Percentiles rank a stretch among this genome's conserved stretches.
These are phyloP conservation scores for Palythoa grandis DNA, from an alignment of 92 coral and sea anemone genomes.

Conservation along the genomic window DNA sequence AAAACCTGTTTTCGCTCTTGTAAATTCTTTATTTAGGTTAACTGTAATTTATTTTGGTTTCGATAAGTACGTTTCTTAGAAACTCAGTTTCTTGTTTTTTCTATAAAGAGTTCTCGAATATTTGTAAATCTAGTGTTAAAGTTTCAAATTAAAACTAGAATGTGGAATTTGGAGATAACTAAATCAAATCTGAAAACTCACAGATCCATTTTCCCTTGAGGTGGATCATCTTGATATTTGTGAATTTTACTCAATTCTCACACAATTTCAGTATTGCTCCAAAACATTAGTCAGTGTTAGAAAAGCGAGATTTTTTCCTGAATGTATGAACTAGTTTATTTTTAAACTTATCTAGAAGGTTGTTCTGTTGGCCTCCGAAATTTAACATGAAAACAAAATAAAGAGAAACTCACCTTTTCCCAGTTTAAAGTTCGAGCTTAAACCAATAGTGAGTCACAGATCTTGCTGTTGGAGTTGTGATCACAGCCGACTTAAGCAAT, in stretches of 20 bases:
- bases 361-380: not conserved
- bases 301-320: not conserved
- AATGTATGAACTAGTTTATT: not conserved
- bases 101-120: not conserved
- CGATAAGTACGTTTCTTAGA: not conserved
- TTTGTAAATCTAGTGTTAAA: not conserved
- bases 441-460: not conserved
- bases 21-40: not conserved
- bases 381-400: not conserved
- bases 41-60: slow-evolving; percentile 1
- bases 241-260: not conserved
- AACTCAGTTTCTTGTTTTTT: not conserved
- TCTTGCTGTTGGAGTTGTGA: not conserved
- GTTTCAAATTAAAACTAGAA: not conserved
- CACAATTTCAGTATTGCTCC: not conserved
- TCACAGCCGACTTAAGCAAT: slow-evolving; percentile 21
- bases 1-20: not conserved
- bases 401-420: slow-evolving; percentile 4
- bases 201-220: not conserved
- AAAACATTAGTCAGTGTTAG: not conserved
- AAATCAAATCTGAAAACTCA: not conserved
- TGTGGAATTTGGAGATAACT: not conserved
- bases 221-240: not conserved
- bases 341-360: not conserved
- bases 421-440: not conserved